Percentiles rank a stretch among this genome's conserved stretches.
Evolutionary conservation across 2,113 vertebrate species (phyloP).

Genomic region (Chloropsis hardwickii): DNA sequence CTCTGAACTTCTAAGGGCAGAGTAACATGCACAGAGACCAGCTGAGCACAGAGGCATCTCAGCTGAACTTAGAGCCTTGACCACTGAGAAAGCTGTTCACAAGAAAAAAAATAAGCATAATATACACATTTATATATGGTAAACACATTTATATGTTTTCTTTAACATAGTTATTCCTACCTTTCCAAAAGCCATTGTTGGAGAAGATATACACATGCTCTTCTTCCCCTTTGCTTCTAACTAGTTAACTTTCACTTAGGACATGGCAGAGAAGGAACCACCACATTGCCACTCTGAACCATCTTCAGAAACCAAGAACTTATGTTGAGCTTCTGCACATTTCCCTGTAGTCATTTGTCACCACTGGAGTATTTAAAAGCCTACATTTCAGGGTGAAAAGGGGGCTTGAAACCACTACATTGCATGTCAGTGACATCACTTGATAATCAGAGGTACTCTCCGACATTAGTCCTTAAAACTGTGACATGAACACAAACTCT

Average conservation of each 20-base stretch:
- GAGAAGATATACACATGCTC: neutral
- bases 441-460: neutral
- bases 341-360: neutral
- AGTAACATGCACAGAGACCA: neutral
- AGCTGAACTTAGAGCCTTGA: neutral
- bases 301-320: neutral
- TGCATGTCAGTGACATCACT: neutral
- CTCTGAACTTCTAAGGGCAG: neutral
- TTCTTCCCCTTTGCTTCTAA: neutral
- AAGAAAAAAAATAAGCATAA: neutral
- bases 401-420: neutral
- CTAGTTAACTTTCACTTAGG: neutral
- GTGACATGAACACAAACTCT: neutral
- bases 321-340: accelerated
- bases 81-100: neutral
- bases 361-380: neutral
- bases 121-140: neutral
- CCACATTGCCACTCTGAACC: neutral
- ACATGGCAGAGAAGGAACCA: neutral
- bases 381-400: neutral
- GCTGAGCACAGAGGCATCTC: neutral
- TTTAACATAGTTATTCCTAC: neutral
- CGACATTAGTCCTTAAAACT: neutral
- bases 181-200: neutral
- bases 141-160: neutral